phyloP scores from a whole-genome alignment of 1,140 invertebrate genomes.

The Pygmarrhopalites habei region DNA sequence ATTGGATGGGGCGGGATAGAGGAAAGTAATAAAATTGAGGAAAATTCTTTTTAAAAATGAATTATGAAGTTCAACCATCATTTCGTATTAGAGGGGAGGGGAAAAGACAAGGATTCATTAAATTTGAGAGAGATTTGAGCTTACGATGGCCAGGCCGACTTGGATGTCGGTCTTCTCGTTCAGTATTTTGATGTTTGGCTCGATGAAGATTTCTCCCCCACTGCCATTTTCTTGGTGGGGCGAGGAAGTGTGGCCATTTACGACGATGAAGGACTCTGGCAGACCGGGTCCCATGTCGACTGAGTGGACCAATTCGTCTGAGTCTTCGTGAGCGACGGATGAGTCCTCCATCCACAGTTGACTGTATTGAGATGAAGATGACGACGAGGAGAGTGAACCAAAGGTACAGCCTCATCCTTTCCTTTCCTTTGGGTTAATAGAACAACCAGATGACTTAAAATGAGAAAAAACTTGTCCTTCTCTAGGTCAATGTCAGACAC shows the following conservation, averaged over 20 bases:
- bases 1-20: too few species aligned
- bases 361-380: neutral
- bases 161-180: neutral
- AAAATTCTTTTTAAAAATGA: too few species aligned
- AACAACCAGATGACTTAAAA: conserved; percentile 35
- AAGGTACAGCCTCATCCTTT: conserved; percentile 23
- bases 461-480: conserved; percentile 33
- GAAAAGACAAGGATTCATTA: too few species aligned
- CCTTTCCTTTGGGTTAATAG: conserved; percentile 29
- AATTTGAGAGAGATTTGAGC: too few species aligned
- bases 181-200: neutral
- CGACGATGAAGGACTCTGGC: neutral
- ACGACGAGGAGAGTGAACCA: conserved; percentile 24
- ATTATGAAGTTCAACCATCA: too few species aligned
- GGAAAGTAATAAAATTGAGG: too few species aligned
- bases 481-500: conserved; percentile 36
- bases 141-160: neutral
- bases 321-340: neutral
- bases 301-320: neutral
- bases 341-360: neutral
- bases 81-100: too few species aligned
- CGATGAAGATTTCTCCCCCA: neutral
- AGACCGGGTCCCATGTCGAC: neutral
- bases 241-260: conserved; percentile 1
- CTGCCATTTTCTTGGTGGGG: neutral